phyloP scores from a whole-genome alignment of 1,140 invertebrate species.

The Globodera ellingtonae region DNA sequence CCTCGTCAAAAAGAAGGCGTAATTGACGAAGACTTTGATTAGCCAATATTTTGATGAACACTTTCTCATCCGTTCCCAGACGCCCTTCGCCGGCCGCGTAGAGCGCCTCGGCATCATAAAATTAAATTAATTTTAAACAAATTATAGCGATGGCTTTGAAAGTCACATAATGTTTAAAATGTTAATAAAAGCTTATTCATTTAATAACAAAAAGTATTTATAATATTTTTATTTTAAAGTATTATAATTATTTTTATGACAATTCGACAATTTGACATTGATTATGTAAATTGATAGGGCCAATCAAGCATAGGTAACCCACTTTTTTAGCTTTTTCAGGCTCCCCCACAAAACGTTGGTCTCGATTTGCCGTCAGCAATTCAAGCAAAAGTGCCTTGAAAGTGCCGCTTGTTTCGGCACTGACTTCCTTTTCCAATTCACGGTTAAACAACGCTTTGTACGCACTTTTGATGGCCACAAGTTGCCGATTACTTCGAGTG shows the following conservation, averaged over 20 bases:
- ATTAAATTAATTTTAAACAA: not conserved
- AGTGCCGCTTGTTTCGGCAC: constrained; percentile 87
- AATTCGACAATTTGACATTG: no score
- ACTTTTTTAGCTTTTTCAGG: constrained; percentile 52
- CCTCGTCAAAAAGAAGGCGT: constrained; percentile 76
- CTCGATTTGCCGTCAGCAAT: constrained; percentile 62
- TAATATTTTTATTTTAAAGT: no score
- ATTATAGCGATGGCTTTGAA: no score
- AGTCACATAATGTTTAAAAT: no score
- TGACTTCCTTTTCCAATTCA: constrained; percentile 82
- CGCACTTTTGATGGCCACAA: constrained; percentile 64
- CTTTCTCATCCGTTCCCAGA: constrained; percentile 69
- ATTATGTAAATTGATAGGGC: no score
- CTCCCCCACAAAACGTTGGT: constrained; percentile 60
- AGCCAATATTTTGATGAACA: constrained; percentile 64
- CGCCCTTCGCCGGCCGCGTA: constrained; percentile 68
- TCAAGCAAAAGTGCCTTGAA: constrained; percentile 85
- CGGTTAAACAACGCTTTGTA: constrained; percentile 78
- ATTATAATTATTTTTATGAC: no score
- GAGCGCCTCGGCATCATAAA: constrained; percentile 67
- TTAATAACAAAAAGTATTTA: no score
- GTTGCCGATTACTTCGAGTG: constrained; percentile 68
- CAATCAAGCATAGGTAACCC: not conserved
- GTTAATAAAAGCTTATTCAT: no score
- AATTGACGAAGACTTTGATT: constrained; percentile 69